phyloP scores from a whole-genome alignment of 1,140 invertebrate genomes.

The Leptoteleia sp. region DNA sequence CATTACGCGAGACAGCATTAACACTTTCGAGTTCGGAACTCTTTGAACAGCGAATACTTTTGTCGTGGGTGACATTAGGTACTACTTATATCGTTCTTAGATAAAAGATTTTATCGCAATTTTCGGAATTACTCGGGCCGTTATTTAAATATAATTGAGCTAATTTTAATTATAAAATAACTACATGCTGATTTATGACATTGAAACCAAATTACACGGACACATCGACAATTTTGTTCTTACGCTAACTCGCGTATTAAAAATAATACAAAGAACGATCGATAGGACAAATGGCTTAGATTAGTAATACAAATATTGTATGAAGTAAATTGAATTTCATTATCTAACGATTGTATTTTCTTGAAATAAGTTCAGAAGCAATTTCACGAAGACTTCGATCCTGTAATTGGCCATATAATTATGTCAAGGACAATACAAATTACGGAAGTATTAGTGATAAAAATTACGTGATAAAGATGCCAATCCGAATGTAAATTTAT shows the following conservation, averaged over 20 bases:
- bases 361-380: slow-evolving; percentile 37
- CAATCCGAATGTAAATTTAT: slow-evolving; percentile 45
- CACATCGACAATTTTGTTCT: too few relatives aligned
- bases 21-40: slow-evolving; percentile 69
- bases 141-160: too few relatives aligned
- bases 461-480: slow-evolving; percentile 54
- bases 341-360: slow-evolving; percentile 43
- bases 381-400: slow-evolving; percentile 45
- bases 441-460: slow-evolving; percentile 60
- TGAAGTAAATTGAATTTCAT: slow-evolving; percentile 28
- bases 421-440: slow-evolving; percentile 55
- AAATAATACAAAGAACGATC: too few relatives aligned
- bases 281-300: background rate
- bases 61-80: slow-evolving; percentile 57
- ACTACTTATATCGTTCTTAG: slow-evolving; percentile 41
- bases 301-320: slow-evolving; percentile 31
- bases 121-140: too few relatives aligned
- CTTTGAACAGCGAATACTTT: slow-evolving; percentile 68
- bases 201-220: too few relatives aligned
- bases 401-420: slow-evolving; percentile 58
- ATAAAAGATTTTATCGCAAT: too few relatives aligned
- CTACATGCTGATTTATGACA: too few relatives aligned
- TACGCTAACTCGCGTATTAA: too few relatives aligned
- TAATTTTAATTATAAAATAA: too few relatives aligned
- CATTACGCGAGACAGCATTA: slow-evolving; percentile 80